Conservation (phyloP, 92 coral and sea anemone species). For the Bergia sp. region DNA sequence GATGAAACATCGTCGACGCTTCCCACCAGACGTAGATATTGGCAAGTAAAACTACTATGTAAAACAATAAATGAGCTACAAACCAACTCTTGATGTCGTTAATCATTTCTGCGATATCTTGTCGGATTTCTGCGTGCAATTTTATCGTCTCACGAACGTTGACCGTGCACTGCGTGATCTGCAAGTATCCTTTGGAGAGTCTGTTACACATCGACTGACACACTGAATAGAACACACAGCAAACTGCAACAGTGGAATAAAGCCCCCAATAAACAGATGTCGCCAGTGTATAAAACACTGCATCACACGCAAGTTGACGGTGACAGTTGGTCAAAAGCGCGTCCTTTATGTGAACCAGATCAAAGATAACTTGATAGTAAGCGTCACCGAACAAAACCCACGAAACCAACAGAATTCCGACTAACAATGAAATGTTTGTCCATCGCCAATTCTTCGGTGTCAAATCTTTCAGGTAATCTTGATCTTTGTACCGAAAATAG, state of each 20-base stretch:
- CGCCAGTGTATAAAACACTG: constrained; percentile 51
- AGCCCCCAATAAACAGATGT: constrained; percentile 64
- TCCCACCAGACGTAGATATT: constrained; percentile 70
- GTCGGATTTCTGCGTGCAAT: constrained; percentile 48
- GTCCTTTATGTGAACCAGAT: constrained; percentile 62
- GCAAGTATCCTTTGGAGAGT: constrained; percentile 59
- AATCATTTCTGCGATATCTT: constrained; percentile 42
- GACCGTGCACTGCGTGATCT: constrained; percentile 46
- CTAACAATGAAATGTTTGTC: constrained; percentile 39
- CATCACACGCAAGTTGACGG: constrained; percentile 32
- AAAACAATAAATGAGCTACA: constrained; percentile 49
- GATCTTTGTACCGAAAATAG: constrained; percentile 51
- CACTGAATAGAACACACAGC: constrained; percentile 56
- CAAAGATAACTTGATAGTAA: constrained; percentile 62
- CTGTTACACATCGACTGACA: constrained; percentile 58
- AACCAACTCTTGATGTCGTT: constrained; percentile 54
- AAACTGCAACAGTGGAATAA: constrained; percentile 57
- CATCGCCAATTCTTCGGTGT: constrained; percentile 41
- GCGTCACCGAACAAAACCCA: constrained; percentile 63
- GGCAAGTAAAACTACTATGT: constrained; percentile 58
- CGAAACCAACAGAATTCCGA: constrained; percentile 54
- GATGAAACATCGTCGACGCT: constrained; percentile 46
- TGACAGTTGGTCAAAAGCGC: constrained; percentile 47
- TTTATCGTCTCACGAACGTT: constrained; percentile 44
- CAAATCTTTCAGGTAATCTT: constrained; percentile 49